Evolutionary conservation across 1,140 invertebrate species (phyloP).

Genomic region (Elysia chlorotica): DNA sequence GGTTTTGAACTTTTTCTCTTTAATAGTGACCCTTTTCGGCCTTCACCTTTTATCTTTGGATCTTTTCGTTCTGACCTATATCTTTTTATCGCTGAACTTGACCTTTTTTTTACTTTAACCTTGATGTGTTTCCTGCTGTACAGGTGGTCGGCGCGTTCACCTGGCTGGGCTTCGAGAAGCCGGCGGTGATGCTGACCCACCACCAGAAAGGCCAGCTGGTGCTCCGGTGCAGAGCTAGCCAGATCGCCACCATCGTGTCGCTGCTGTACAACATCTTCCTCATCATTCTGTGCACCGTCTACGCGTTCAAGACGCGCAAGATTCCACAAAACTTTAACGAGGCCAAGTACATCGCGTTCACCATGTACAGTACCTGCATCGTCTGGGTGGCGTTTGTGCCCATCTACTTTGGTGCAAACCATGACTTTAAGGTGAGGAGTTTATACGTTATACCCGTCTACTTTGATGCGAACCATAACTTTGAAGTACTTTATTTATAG

Average conservation of each 20-base stretch:
- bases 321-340: slow-evolving; percentile 97
- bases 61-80: too few species aligned
- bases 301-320: slow-evolving; percentile 82
- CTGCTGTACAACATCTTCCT: slow-evolving; percentile 78
- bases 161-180: slow-evolving; percentile 68
- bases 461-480: too few species aligned
- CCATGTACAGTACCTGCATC: slow-evolving; percentile 90
- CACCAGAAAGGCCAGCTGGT: slow-evolving; percentile 61
- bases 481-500: too few species aligned
- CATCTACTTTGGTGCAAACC: slow-evolving; percentile 69
- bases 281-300: slow-evolving; percentile 75
- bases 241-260: slow-evolving; percentile 75
- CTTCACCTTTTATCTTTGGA: too few species aligned
- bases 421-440: slow-evolving; percentile 55
- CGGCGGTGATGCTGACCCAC: slow-evolving; percentile 51
- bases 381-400: slow-evolving; percentile 78
- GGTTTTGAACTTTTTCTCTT: too few species aligned
- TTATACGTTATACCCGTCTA: too few species aligned
- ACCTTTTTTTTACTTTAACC: too few species aligned
- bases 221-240: slow-evolving; percentile 73
- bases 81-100: too few species aligned
- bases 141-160: slow-evolving; percentile 60
- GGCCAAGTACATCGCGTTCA: slow-evolving; percentile 92
- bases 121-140: too few species aligned
- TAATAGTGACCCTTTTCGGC: too few species aligned